Percentiles rank a stretch among this genome's conserved stretches.
These are phyloP conservation scores for Lucifuga dentata DNA, from an alignment of 2,113 vertebrate species.

Conservation along the genomic window DNA sequence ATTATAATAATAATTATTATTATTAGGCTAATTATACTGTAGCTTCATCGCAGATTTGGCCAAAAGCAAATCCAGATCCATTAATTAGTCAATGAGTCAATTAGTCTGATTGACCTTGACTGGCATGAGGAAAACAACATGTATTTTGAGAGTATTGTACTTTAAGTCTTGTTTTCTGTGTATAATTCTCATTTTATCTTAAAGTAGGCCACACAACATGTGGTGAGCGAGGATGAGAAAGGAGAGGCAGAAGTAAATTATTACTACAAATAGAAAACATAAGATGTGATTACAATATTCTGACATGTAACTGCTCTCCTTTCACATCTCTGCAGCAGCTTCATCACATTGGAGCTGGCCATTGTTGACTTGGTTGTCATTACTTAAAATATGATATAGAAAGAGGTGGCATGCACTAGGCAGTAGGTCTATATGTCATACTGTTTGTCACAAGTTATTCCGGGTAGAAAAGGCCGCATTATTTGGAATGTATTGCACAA, in stretches of 20 bases:
- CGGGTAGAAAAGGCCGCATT: constrained; percentile 49
- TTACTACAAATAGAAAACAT: no score
- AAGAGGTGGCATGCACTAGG: constrained; percentile 2
- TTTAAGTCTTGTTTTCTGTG: no score
- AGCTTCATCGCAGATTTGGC: background rate
- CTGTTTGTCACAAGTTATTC: constrained; percentile 16
- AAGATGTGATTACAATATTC: background rate
- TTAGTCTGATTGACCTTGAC: background rate
- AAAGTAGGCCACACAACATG: constrained; percentile 1
- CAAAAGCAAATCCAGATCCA: background rate
- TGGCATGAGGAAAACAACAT: background rate
- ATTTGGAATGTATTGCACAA: constrained; percentile 48
- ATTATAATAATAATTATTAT: no score
- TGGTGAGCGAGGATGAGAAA: background rate
- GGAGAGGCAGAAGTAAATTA: no score
- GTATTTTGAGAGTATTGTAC: constrained; percentile 2
- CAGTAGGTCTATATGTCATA: constrained; percentile 4
- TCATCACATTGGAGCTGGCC: no score
- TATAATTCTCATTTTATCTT: constrained; percentile 6
- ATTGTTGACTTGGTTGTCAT: no score
- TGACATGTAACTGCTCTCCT: background rate
- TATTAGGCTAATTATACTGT: no score
- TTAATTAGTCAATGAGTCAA: no score
- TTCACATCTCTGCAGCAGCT: background rate
- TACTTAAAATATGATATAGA: no score